These are phyloP conservation scores for Drosophila anomalipes DNA, from an alignment of 2,888 invertebrate genomes.

Conservation along the genomic window DNA sequence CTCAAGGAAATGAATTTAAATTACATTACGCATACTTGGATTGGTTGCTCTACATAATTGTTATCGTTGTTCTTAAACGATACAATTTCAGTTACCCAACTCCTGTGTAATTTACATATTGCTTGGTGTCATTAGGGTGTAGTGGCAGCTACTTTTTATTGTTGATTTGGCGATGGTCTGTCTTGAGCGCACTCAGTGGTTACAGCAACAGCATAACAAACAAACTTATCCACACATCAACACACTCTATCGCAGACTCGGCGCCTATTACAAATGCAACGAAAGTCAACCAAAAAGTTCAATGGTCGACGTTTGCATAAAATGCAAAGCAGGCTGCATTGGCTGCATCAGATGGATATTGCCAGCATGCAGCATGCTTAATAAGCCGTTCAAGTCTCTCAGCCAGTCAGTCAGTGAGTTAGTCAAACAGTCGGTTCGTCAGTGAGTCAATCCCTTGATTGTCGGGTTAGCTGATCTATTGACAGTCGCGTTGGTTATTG, in stretches of 20 bases:
- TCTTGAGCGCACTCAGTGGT: not conserved
- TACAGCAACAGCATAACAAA: not conserved
- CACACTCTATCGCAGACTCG: not conserved
- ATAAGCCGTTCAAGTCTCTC: conserved; percentile 21
- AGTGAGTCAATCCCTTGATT: conserved; percentile 30
- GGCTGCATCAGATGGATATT: conserved; percentile 24
- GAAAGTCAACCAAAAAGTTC: conserved; percentile 56
- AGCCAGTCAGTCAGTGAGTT: conserved; percentile 12
- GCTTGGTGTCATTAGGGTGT: not conserved
- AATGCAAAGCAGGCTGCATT: conserved; percentile 45
- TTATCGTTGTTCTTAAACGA: not conserved
- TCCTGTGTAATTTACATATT: not conserved
- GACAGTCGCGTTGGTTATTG: conserved; percentile 57
- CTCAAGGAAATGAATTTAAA: not conserved
- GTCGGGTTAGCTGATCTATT: conserved; percentile 65
- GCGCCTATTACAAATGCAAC: conserved; percentile 38
- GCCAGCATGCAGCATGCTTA: conserved; percentile 40
- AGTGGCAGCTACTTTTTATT: not conserved
- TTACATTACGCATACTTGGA: not conserved
- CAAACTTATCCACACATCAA: not conserved
- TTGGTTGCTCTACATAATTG: conserved; percentile 1
- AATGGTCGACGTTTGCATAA: conserved; percentile 69
- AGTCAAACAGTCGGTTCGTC: conserved; percentile 10
- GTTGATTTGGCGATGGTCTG: conserved; percentile 32
- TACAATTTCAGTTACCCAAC: not conserved